Conservation (phyloP, 2,113 vertebrate species). For the Nothoprocta perdicaria region DNA sequence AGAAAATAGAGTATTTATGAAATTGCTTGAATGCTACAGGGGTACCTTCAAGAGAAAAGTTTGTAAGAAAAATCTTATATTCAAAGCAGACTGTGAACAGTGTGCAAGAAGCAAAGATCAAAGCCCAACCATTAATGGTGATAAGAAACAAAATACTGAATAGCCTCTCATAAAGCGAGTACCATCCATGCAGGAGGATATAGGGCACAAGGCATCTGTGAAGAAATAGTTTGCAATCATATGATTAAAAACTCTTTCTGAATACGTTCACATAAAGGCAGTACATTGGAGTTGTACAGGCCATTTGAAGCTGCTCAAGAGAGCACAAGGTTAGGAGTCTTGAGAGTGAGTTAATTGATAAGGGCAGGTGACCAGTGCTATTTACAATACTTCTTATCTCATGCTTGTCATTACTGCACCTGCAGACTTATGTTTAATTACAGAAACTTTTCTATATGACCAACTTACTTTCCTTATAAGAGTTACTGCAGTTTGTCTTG, state of each 20-base stretch:
- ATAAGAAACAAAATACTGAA: background rate
- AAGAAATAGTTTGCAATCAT: background rate
- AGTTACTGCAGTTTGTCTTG: rapidly evolving
- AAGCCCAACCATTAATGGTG: background rate
- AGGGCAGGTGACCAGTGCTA: background rate
- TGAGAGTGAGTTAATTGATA: background rate
- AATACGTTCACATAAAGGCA: background rate
- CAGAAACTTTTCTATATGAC: background rate
- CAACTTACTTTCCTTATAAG: background rate
- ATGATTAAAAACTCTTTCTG: background rate
- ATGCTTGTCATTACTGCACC: background rate
- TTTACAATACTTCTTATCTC: background rate
- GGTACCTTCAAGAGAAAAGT: background rate
- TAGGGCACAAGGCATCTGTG: background rate
- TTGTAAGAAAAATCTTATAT: background rate
- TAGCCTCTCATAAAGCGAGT: background rate
- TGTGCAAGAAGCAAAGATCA: background rate
- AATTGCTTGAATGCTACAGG: background rate
- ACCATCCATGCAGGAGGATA: background rate
- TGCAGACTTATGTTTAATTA: background rate
- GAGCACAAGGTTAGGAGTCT: background rate
- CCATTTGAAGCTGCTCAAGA: background rate
- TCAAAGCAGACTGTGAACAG: background rate
- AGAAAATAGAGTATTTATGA: background rate
- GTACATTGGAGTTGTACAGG: background rate